phyloP scores from a whole-genome alignment of 2,113 vertebrate genomes.

The Strix aluco region DNA sequence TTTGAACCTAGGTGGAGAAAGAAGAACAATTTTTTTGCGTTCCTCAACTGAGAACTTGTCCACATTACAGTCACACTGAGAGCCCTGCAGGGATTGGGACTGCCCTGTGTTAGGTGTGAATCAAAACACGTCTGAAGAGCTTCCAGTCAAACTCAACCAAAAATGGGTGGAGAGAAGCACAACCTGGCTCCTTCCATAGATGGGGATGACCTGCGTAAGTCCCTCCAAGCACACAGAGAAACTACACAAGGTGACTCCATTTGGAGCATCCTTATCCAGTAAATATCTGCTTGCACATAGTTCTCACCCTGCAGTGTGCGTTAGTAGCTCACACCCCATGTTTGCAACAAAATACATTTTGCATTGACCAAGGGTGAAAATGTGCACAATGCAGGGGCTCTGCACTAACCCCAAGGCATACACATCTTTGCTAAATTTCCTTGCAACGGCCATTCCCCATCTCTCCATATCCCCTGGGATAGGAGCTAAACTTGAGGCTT shows the following conservation, averaged over 20 bases:
- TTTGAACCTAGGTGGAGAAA: neutral
- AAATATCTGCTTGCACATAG: neutral
- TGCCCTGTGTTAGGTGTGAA: neutral
- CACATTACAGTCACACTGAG: neutral
- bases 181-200: neutral
- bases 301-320: neutral
- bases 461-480: neutral
- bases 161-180: neutral
- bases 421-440: neutral
- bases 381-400: neutral
- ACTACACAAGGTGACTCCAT: neutral
- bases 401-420: neutral
- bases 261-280: neutral
- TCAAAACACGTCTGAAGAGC: neutral
- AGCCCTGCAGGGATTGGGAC: neutral
- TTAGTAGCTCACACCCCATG: rapidly evolving
- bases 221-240: neutral
- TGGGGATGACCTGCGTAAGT: neutral
- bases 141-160: neutral
- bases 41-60: neutral
- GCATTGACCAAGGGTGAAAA: neutral
- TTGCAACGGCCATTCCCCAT: rapidly evolving
- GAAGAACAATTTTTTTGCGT: neutral
- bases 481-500: neutral
- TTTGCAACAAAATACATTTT: neutral